phyloP scores from a whole-genome alignment of 2,113 vertebrate species.

The Romanogobio albipinnatus region DNA sequence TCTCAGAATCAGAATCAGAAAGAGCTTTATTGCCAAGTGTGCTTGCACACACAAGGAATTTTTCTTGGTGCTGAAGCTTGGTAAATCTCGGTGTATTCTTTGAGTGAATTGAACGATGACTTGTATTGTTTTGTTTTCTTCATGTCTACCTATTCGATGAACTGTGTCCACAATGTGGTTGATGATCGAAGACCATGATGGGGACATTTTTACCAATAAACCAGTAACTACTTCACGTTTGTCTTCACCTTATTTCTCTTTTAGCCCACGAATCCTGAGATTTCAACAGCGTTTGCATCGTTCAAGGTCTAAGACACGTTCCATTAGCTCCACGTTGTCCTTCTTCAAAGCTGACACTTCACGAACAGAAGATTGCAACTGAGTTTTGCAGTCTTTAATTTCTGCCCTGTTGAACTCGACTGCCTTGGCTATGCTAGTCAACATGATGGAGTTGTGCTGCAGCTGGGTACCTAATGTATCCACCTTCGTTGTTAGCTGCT shows the following conservation, averaged over 20 bases:
- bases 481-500: neutral
- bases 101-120: neutral
- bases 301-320: neutral
- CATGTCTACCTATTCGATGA: constrained; percentile 1
- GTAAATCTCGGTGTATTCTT: too few relatives aligned
- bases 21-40: too few relatives aligned
- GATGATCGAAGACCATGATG: neutral
- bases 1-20: too few relatives aligned
- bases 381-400: neutral
- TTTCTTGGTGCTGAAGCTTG: too few relatives aligned
- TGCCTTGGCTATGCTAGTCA: neutral
- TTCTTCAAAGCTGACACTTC: neutral
- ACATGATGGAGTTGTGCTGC: neutral
- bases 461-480: neutral
- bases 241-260: neutral
- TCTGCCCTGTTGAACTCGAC: neutral
- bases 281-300: neutral
- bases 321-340: neutral
- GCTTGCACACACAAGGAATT: too few relatives aligned
- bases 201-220: neutral
- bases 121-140: constrained; percentile 18
- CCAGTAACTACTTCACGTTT: neutral
- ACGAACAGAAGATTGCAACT: neutral
- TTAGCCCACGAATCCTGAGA: neutral
- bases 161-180: neutral